Evolutionary conservation across 2,888 invertebrate species (phyloP).

Genomic region (Parnassius mnemosyne): DNA sequence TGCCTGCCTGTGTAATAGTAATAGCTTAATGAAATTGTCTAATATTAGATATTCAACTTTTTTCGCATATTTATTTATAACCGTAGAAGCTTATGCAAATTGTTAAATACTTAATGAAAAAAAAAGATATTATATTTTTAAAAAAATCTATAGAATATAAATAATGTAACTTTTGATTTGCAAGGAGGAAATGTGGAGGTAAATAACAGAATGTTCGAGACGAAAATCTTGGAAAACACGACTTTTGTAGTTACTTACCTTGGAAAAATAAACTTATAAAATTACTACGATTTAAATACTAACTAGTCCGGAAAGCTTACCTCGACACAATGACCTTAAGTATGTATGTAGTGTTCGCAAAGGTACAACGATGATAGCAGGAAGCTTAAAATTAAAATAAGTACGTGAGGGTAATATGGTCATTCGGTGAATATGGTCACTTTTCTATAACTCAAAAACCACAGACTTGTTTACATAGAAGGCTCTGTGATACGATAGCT

Average conservation of each 20-base stretch:
- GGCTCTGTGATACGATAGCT: too few relatives aligned
- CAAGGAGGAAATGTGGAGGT: not conserved
- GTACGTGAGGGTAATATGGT: too few relatives aligned
- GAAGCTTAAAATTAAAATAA: too few relatives aligned
- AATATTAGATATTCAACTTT: too few relatives aligned
- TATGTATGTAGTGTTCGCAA: not conserved
- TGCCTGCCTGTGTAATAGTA: not conserved
- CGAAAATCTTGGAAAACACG: not conserved
- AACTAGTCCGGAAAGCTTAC: not conserved
- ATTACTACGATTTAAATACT: not conserved
- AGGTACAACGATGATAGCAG: not conserved
- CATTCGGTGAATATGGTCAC: too few relatives aligned
- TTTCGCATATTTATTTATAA: too few relatives aligned
- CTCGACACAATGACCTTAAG: not conserved
- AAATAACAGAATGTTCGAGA: conserved; percentile 4
- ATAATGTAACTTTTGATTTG: not conserved
- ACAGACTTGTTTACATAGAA: too few relatives aligned
- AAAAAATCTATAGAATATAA: not conserved
- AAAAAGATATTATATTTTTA: too few relatives aligned
- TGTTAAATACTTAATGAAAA: not conserved
- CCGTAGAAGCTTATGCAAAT: too few relatives aligned
- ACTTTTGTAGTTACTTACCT: conserved; percentile 1
- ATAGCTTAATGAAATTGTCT: too few relatives aligned
- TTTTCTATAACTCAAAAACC: too few relatives aligned
- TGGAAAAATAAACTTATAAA: not conserved